These are phyloP conservation scores for Mythimna vitellina DNA, from an alignment of 2,888 invertebrate genomes.

Conservation along the genomic window DNA sequence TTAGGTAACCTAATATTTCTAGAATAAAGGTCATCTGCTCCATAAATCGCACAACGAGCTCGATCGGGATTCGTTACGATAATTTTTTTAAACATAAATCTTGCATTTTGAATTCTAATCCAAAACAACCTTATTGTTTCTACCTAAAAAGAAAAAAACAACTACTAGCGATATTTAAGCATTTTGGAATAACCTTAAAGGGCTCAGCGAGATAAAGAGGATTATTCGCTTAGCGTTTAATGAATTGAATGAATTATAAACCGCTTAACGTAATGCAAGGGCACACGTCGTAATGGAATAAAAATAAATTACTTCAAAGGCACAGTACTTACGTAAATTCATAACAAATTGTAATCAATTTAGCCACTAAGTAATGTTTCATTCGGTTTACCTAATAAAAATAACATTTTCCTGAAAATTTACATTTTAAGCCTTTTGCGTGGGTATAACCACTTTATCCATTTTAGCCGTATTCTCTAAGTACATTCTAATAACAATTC, in stretches of 20 bases:
- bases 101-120: constrained; percentile 1
- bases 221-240: constrained; percentile 46
- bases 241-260: constrained; percentile 50
- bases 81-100: constrained; percentile 12
- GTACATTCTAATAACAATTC: constrained; percentile 20
- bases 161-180: constrained; percentile 11
- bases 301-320: constrained; percentile 35
- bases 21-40: neutral
- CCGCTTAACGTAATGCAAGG: constrained; percentile 43
- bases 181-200: constrained; percentile 43
- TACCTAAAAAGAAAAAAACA: constrained; percentile 13
- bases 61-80: neutral
- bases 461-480: constrained; percentile 12
- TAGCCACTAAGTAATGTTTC: constrained; percentile 34
- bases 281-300: constrained; percentile 32
- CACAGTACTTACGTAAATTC: constrained; percentile 15
- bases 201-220: constrained; percentile 39
- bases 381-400: constrained; percentile 21
- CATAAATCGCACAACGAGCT: neutral
- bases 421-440: constrained; percentile 22
- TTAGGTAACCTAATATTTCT: neutral
- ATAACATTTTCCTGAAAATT: constrained; percentile 4
- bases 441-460: constrained; percentile 15
- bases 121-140: constrained; percentile 17
- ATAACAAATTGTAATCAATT: constrained; percentile 33